Evolutionary conservation across 2,797 vertebrate species (phyloP), one percentile per base, ranked within the genome.

Genomic region (Neosilurus hyrtlii): DNA sequence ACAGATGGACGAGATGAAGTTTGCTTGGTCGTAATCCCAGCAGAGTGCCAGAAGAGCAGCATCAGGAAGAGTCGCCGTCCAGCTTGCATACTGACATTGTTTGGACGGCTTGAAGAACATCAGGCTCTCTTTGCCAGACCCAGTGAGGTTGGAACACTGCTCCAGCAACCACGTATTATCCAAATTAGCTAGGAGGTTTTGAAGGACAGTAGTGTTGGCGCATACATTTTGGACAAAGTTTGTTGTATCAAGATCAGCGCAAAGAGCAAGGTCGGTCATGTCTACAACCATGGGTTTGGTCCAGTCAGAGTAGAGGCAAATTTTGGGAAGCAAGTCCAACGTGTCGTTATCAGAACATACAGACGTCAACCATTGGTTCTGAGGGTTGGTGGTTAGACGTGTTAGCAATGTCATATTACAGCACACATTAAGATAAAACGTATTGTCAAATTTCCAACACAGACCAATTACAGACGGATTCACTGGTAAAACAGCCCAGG

Each of bases 181-280:
- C 84, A 91, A 91, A 87, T 95, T 95, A 80, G 91, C 90, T 77
- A 96, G 65, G 79, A 95, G 89, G 87, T 94, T 94, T 61, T 91
- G 86, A 18, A 95, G 87, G 75, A 95, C 82, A 0, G 90, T 91
- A 0, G 22, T 37, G 51, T 94, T 93, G 81, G 81, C 18, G 82
- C 95, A 96, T 62, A 95, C 93, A 70, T 89, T 90, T 70, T 84
- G 85, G 30, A 90, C 92, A 89, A 96, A 96, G 89, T 95, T 94
- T 6, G 78, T 61, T 0, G 90, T 51, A 88, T 96, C 95, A 0
- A 73, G 87, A 86, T 93, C 93, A 22, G 93, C 91, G 4, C 95
- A 96, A 78, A 95, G 87, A 56, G 94, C 94, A 0, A 95, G 85
- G 15, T 94, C 93, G 0, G 94, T 93, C 94, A 94, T 94, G 90